These are phyloP conservation scores for Todiramphus chloris DNA, from an alignment of 2,113 vertebrate species.

Conservation along the genomic window DNA sequence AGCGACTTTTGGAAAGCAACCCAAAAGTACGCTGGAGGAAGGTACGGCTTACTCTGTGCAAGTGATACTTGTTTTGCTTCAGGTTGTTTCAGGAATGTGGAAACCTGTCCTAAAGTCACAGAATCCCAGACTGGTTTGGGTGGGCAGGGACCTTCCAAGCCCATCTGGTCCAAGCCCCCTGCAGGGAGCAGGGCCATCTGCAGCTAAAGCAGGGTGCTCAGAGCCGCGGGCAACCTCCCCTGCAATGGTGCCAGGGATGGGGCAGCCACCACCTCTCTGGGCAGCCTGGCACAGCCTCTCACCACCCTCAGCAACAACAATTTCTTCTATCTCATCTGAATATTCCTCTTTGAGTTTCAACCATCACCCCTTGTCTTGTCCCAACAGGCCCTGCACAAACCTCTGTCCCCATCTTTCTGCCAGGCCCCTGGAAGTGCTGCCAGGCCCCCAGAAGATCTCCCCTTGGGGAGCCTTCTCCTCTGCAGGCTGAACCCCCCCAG, in stretches of 20 bases:
- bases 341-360: too few species aligned
- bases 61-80: not conserved
- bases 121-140: not conserved
- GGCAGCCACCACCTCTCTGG: not conserved
- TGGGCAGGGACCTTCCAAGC: not conserved
- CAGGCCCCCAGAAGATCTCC: too few species aligned
- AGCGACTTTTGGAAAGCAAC: not conserved
- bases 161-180: not conserved
- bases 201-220: not conserved
- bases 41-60: rapidly evolving
- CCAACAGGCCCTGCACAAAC: too few species aligned
- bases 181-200: not conserved
- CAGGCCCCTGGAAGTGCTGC: too few species aligned
- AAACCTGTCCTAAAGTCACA: not conserved
- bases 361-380: too few species aligned
- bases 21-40: not conserved
- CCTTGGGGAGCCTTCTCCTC: too few species aligned
- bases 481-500: too few species aligned
- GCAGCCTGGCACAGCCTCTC: too few species aligned
- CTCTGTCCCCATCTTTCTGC: too few species aligned
- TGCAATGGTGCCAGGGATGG: not conserved
- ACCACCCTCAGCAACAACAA: too few species aligned
- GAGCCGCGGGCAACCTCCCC: not conserved
- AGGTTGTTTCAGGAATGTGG: not conserved
- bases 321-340: too few species aligned